Conservation (phyloP, 30 jellyfish, hydroid and myxozoan species). For the Aurelia sp. region DNA sequence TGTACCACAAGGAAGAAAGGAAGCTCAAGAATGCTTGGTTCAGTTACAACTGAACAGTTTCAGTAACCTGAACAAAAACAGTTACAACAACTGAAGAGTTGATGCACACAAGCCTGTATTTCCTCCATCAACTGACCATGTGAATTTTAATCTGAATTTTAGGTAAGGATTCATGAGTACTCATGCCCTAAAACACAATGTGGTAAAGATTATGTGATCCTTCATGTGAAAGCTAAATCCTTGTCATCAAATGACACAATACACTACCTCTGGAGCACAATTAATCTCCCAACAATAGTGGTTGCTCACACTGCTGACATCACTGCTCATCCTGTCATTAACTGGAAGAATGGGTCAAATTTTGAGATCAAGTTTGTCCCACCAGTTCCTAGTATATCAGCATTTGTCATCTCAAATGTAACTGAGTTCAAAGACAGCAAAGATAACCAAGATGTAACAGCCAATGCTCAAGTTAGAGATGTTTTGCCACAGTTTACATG, state of each 20-base stretch:
- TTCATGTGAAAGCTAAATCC: slow-evolving; percentile 67
- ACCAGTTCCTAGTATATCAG: slow-evolving; percentile 47
- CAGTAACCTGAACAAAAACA: too few relatives aligned
- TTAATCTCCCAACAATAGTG: slow-evolving; percentile 78
- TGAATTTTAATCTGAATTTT: background rate
- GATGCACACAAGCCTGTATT: too few relatives aligned
- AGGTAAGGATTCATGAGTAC: slow-evolving; percentile 36
- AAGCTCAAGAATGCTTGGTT: too few relatives aligned
- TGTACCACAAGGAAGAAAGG: too few relatives aligned
- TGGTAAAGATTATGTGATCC: slow-evolving; percentile 17
- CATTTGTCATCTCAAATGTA: slow-evolving; percentile 57
- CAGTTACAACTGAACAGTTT: too few relatives aligned
- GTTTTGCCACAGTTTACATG: slow-evolving; percentile 56
- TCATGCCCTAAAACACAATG: slow-evolving; percentile 35
- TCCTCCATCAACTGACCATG: too few relatives aligned
- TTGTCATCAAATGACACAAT: slow-evolving; percentile 55
- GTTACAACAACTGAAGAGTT: too few relatives aligned
- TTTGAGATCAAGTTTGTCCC: slow-evolving; percentile 66
- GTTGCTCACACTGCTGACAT: slow-evolving; percentile 65
- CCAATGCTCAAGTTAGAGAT: slow-evolving; percentile 20
- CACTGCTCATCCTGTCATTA: slow-evolving; percentile 26
- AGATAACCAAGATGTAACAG: slow-evolving; percentile 76
- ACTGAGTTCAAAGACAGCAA: slow-evolving; percentile 58
- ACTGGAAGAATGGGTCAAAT: slow-evolving; percentile 42
- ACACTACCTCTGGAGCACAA: slow-evolving; percentile 83